Base-by-base conservation (phyloP, 2,888 invertebrate species). In the Bellardia pandia region DNA sequence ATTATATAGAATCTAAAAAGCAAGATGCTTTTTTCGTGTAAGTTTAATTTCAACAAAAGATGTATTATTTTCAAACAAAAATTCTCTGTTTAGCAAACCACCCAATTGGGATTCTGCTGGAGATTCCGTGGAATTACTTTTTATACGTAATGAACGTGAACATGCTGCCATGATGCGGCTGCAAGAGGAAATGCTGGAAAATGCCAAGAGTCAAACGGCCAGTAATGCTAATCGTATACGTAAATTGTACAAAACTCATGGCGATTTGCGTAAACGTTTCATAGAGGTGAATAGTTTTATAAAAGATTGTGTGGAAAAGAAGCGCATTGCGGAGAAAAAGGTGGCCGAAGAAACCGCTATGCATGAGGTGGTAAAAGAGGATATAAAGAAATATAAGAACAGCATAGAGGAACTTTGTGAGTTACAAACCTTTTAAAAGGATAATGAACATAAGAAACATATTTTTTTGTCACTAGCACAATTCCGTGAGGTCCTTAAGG, bases 101-200 rank as follows among this genome's bases (percentile, higher is more conserved):
- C 93, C 93, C 2, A 92, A 92, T 66, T 93, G 93, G 93, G 94
- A 94, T 82, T 91, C 92, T 3, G 90, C 93, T 0, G 92, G 92
- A 0, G 93, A 93, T 74, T 92, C 92, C 2, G 90, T 94, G 42
- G 93, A 93, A 88, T 88, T 93, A 75, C 88, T 92, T 5, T 91
- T 91, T 42, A 92, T 93, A 69, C 90, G 91, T 84, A 93, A 92
- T 91, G 90, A 92, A 42, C 91, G 93, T 0, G 93, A 94, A 84
- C 89, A 93, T 85, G 89, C 90, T 0, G 91, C 91, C 5, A 92
- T 93, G 92, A 42, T 90, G 48, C 88, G 89, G 5, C 85, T 92
- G 51, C 94, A 94, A 81, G 88, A 89, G 0, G 90, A 92, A 82
- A 89, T 93, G 88, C 88, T 93, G 2, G 90, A 91, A 66, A 90